A percentile compares a stretch with the other conserved stretches of the same genome.
Evolutionary conservation across 2,113 vertebrate genomes (phyloP).

Genomic region (Leucosticte australis): DNA sequence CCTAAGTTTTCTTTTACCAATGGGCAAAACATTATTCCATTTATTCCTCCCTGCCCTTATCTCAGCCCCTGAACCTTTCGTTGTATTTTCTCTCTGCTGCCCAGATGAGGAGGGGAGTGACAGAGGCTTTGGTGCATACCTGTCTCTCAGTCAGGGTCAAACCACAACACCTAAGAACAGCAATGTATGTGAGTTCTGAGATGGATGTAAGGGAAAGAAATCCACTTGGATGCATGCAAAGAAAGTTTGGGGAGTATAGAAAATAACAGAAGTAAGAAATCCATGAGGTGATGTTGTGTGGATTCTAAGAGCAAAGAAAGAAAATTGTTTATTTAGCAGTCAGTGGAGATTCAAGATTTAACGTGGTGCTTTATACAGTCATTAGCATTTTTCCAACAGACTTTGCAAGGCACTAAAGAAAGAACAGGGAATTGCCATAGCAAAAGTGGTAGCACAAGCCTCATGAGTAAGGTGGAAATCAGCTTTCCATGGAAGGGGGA

Average conservation of each 20-base stretch:
- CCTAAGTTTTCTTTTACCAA: too few relatives aligned
- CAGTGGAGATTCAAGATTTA: not conserved
- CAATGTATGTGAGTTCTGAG: not conserved
- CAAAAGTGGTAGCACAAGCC: not conserved
- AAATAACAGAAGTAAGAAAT: not conserved
- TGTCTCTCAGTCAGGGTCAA: not conserved
- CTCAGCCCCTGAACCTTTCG: not conserved
- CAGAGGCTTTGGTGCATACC: not conserved
- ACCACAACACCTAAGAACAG: not conserved
- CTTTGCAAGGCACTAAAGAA: not conserved
- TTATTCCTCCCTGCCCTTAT: not conserved
- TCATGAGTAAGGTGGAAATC: not conserved
- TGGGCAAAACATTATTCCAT: not conserved
- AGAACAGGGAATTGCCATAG: not conserved
- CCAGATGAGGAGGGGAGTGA: not conserved
- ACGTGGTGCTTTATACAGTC: not conserved
- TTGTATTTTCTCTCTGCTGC: not conserved
- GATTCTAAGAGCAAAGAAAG: not conserved
- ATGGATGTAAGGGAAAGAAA: not conserved
- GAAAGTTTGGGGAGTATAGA: not conserved
- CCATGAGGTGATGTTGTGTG: not conserved
- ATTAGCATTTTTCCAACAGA: not conserved
- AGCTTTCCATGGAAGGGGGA: not conserved
- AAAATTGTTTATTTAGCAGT: not conserved
- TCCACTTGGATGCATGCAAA: not conserved